Conservation (phyloP, 2,888 invertebrate genomes). For the Ormyrus nitidulus region DNA sequence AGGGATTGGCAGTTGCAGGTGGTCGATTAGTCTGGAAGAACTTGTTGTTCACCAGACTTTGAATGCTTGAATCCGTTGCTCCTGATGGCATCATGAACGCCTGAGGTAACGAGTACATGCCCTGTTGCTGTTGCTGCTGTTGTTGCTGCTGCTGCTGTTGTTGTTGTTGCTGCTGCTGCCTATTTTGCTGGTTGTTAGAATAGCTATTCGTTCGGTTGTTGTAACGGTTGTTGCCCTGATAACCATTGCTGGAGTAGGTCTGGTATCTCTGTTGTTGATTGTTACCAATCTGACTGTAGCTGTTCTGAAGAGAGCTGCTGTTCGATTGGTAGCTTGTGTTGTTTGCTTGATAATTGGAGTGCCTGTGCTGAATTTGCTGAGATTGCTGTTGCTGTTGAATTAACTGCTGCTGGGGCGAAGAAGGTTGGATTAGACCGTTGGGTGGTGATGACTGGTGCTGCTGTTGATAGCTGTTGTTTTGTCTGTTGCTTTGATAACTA, state of each 20-base stretch:
- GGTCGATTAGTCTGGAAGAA: slow-evolving; percentile 83
- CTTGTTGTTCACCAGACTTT: slow-evolving; percentile 81
- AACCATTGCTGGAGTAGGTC: slow-evolving; percentile 61
- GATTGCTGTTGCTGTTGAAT: slow-evolving; percentile 63
- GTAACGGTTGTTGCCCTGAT: slow-evolving; percentile 67
- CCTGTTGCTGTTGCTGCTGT: slow-evolving; percentile 76
- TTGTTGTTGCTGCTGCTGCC: slow-evolving; percentile 77
- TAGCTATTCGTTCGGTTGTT: slow-evolving; percentile 62
- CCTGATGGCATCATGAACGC: slow-evolving; percentile 77
- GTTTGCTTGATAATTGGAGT: slow-evolving; percentile 66
- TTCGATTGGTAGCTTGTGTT: slow-evolving; percentile 73
- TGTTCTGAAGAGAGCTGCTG: slow-evolving; percentile 63
- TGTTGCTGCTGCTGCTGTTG: slow-evolving; percentile 68
- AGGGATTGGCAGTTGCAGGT: slow-evolving; percentile 77
- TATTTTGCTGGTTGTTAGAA: slow-evolving; percentile 74
- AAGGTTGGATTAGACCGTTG: slow-evolving; percentile 7
- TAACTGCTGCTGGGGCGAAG: slow-evolving; percentile 65
- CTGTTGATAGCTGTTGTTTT: slow-evolving; percentile 62
- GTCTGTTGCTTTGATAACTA: slow-evolving; percentile 76
- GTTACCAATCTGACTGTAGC: slow-evolving; percentile 64
- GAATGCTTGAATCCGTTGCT: slow-evolving; percentile 76
- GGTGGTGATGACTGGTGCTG: slow-evolving; percentile 60
- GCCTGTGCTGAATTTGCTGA: slow-evolving; percentile 77
- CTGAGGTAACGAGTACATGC: slow-evolving; percentile 74
- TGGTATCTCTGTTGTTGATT: slow-evolving; percentile 68